Conservation (phyloP, 2,113 vertebrate species). For the Esox niger region DNA sequence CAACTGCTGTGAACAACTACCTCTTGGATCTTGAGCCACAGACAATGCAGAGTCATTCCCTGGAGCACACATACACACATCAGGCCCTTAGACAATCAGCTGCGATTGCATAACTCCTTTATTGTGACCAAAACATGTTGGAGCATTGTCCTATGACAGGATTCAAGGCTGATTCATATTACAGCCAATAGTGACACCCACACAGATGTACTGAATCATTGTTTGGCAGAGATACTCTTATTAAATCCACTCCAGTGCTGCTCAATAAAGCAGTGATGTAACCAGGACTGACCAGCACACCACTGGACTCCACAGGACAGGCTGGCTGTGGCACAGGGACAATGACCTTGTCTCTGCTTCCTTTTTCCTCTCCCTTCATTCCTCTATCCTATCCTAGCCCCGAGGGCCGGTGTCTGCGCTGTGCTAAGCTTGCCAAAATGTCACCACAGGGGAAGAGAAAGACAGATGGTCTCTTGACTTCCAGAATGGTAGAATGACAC, state of each 20-base stretch:
- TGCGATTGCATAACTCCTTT: no score
- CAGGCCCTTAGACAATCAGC: no score
- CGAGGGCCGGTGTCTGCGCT: not conserved
- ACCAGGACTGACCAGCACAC: not conserved
- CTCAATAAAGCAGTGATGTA: not conserved
- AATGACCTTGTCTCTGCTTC: not conserved
- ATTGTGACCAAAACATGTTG: no score
- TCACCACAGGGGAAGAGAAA: not conserved
- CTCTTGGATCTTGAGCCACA: no score
- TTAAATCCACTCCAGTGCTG: not conserved
- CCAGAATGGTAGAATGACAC: not conserved
- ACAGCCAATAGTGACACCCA: no score
- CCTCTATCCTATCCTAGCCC: not conserved
- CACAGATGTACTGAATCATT: constrained; percentile 1
- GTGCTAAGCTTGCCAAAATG: not conserved
- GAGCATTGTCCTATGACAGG: no score
- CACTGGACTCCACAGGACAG: not conserved
- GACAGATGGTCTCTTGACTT: constrained; percentile 2
- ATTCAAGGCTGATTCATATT: no score
- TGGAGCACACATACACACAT: no score
- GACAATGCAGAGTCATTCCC: no score
- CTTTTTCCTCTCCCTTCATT: not conserved
- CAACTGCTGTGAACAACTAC: no score
- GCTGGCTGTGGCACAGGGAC: not conserved
- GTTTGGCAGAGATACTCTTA: not conserved